Conservation (phyloP, 1,140 invertebrate genomes). For the Musca vetustissima region DNA sequence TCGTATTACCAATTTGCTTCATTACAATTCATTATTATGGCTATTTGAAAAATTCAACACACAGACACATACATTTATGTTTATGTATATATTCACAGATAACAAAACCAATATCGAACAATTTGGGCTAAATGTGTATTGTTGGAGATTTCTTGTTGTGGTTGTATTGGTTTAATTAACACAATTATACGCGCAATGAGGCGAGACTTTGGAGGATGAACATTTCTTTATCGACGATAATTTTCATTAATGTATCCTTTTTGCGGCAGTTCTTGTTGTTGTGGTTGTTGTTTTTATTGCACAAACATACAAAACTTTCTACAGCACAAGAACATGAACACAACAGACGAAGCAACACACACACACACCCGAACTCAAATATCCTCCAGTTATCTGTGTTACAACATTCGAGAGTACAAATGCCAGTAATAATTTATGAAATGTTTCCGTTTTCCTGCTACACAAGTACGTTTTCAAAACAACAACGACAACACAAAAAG, state of each 20-base stretch:
- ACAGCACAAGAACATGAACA: neutral
- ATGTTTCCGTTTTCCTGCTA: conserved; percentile 14
- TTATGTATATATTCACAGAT: neutral
- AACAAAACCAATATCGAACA: neutral
- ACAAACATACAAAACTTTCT: neutral
- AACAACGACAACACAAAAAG: too few relatives aligned
- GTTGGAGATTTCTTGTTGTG: too few relatives aligned
- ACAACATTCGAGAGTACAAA: neutral
- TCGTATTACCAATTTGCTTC: too few relatives aligned
- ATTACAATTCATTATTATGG: too few relatives aligned
- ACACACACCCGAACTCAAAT: neutral
- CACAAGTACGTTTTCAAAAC: neutral
- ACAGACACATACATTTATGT: neutral
- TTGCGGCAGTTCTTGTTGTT: conserved; percentile 1
- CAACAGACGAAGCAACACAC: too few relatives aligned
- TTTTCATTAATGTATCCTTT: conserved; percentile 24
- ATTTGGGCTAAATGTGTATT: too few relatives aligned
- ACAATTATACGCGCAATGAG: neutral
- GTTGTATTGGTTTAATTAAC: conserved; percentile 15
- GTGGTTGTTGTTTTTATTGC: neutral
- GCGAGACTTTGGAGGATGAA: neutral
- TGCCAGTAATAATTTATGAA: conserved; percentile 20
- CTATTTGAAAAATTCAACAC: neutral
- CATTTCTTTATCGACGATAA: neutral
- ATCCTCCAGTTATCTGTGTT: too few relatives aligned